Evolutionary conservation across 2,888 invertebrate species (phyloP).

Genomic region (Drosophila suboccidentalis): DNA sequence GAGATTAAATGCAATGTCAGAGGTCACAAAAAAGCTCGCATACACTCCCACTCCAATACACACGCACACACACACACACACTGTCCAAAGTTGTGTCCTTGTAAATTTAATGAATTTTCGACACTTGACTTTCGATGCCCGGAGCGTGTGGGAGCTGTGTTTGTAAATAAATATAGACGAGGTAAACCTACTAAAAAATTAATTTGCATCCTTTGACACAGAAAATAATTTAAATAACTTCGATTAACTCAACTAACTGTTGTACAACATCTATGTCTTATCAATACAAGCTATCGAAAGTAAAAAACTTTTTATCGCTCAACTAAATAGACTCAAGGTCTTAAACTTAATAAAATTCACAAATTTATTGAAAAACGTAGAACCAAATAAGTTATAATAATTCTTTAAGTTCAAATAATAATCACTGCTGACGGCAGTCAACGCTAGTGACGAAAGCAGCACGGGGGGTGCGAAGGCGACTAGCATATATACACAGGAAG

Average conservation of each 20-base stretch:
- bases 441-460: too few species aligned
- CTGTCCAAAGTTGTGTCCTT: conserved; percentile 76
- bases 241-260: not conserved
- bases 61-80: conserved; percentile 28
- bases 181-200: not conserved
- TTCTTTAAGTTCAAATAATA: too few species aligned
- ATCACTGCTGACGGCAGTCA: too few species aligned
- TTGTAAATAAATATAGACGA: not conserved
- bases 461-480: too few species aligned
- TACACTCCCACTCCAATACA: conserved; percentile 28
- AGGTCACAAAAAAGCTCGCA: conserved; percentile 65
- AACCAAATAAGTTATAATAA: too few species aligned
- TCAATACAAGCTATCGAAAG: not conserved
- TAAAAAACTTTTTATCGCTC: too few species aligned
- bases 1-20: conserved; percentile 83
- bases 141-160: not conserved
- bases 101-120: conserved; percentile 80
- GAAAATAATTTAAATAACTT: not conserved
- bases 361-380: too few species aligned
- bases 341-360: too few species aligned
- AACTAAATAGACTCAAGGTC: too few species aligned
- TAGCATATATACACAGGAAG: too few species aligned
- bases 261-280: not conserved
- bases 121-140: conserved; percentile 50
- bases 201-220: not conserved